Evolutionary conservation across 1,140 invertebrate species (phyloP).

Genomic region (Drosophila teissieri): DNA sequence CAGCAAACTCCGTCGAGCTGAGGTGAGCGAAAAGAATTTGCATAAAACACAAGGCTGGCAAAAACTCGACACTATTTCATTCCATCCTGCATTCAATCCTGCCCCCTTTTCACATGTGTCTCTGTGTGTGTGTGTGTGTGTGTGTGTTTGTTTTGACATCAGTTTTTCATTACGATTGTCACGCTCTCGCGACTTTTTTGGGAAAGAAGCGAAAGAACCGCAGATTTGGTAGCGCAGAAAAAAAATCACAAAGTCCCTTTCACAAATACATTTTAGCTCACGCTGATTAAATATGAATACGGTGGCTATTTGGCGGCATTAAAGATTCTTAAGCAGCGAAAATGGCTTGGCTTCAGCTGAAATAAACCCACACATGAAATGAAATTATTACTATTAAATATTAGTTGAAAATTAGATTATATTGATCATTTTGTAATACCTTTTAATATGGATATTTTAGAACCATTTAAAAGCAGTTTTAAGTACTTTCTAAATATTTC

Average conservation of each 20-base stretch:
- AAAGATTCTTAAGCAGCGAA: slow-evolving; percentile 20
- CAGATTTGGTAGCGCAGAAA: not conserved
- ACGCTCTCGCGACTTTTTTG: slow-evolving; percentile 42
- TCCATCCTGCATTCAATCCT: slow-evolving; percentile 37
- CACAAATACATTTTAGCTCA: slow-evolving; percentile 48
- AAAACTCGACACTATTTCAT: slow-evolving; percentile 77
- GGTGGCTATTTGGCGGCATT: slow-evolving; percentile 31
- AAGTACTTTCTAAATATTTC: no score
- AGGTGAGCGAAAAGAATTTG: slow-evolving; percentile 69
- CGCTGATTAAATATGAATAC: slow-evolving; percentile 23
- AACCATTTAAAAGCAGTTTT: no score
- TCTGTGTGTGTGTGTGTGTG: not conserved
- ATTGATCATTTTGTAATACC: no score
- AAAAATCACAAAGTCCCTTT: slow-evolving; percentile 25
- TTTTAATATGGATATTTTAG: no score
- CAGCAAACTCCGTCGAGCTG: slow-evolving; percentile 48
- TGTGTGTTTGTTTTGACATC: slow-evolving; percentile 60
- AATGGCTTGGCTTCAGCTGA: slow-evolving; percentile 9
- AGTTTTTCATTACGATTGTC: slow-evolving; percentile 73
- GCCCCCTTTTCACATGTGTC: slow-evolving; percentile 1
- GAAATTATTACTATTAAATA: no score
- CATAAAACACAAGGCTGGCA: slow-evolving; percentile 75
- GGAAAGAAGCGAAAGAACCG: slow-evolving; percentile 30
- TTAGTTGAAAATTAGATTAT: no score
- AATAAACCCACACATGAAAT: not conserved